These are phyloP conservation scores for Steinernema khuongi DNA, from an alignment of 1,140 invertebrate species.

Conservation along the genomic window DNA sequence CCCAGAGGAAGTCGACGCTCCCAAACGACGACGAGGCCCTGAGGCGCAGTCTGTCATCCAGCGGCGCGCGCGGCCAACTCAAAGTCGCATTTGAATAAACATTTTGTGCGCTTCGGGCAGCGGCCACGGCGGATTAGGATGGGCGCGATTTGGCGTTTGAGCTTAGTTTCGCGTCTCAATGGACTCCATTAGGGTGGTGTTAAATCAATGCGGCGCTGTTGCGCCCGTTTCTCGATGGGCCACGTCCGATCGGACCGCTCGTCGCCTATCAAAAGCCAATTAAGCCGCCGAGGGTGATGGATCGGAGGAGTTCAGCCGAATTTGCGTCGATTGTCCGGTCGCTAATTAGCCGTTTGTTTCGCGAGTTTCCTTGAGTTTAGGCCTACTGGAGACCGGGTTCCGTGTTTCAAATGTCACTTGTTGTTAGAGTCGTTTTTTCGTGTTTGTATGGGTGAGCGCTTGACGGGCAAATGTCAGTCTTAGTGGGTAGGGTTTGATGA, in stretches of 20 bases:
- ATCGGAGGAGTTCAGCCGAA: not conserved
- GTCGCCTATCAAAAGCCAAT: conserved; percentile 10
- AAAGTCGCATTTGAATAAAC: conserved; percentile 9
- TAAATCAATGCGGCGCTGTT: conserved; percentile 7
- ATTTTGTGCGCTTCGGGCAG: not conserved
- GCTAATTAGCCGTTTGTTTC: not conserved
- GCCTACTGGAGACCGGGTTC: too few relatives aligned
- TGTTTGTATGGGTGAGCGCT: too few relatives aligned
- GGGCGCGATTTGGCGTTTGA: not conserved
- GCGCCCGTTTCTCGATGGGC: not conserved
- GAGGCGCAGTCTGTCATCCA: conserved; percentile 4
- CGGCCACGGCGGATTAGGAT: not conserved
- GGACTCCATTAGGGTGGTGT: conserved; percentile 7
- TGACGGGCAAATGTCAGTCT: too few relatives aligned
- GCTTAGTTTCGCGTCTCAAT: conserved; percentile 2
- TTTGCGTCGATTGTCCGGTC: not conserved
- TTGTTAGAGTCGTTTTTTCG: too few relatives aligned
- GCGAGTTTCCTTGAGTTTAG: too few relatives aligned
- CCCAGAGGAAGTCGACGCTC: too few relatives aligned
- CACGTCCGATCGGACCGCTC: not conserved
- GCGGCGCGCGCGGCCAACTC: not conserved
- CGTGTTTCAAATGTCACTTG: too few relatives aligned
- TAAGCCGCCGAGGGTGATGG: not conserved
- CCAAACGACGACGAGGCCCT: not conserved
- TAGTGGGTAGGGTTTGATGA: too few relatives aligned